These are phyloP conservation scores for Acronicta aceris DNA, from an alignment of 2,888 invertebrate species.

Conservation along the genomic window DNA sequence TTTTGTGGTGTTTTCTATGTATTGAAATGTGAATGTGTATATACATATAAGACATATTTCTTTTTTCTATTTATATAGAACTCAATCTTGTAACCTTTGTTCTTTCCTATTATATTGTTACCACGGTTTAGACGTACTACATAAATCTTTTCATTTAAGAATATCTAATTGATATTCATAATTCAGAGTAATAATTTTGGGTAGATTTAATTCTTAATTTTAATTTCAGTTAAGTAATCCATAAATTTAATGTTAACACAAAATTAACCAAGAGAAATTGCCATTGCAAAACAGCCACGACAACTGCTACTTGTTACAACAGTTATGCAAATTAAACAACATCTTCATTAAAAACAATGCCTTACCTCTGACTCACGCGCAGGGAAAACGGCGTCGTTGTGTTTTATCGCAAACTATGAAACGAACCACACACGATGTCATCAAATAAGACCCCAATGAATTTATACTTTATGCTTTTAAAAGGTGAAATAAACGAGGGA, in stretches of 20 bases:
- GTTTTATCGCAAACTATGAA: constrained; percentile 18
- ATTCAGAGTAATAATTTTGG: too few species aligned
- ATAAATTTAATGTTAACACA: too few species aligned
- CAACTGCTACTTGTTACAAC: constrained; percentile 1
- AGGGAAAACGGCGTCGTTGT: constrained; percentile 39
- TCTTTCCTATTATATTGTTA: too few species aligned
- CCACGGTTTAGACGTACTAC: too few species aligned
- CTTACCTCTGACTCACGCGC: constrained; percentile 36
- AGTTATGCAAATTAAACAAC: constrained; percentile 39
- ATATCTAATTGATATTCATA: too few species aligned
- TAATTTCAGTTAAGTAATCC: constrained; percentile 3
- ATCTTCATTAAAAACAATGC: constrained; percentile 40
- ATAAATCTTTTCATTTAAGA: too few species aligned
- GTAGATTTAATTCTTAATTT: neutral
- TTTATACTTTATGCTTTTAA: constrained; percentile 50
- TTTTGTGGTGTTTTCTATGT: neutral
- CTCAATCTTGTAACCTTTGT: too few species aligned
- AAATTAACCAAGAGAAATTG: constrained; percentile 12
- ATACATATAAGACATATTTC: neutral
- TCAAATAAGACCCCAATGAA: constrained; percentile 42
- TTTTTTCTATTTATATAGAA: too few species aligned
- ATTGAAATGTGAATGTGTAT: neutral
- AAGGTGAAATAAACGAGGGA: constrained; percentile 59
- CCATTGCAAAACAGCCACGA: constrained; percentile 1
- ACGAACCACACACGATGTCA: constrained; percentile 50